Evolutionary conservation across 2,113 vertebrate species (phyloP).

Genomic region (Morone chrysops): DNA sequence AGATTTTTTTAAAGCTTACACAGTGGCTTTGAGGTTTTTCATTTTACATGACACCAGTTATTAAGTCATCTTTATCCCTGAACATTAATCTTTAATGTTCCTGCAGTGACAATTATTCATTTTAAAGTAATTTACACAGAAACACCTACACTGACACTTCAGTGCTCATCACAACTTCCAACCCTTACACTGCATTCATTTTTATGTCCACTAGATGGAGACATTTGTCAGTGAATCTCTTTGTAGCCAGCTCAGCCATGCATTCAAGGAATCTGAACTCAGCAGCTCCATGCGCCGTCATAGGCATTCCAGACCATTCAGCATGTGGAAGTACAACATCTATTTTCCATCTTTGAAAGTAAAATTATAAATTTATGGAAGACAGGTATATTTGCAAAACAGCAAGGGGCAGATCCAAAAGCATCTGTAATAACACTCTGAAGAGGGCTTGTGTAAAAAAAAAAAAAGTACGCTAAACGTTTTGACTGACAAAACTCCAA

Average conservation of each 20-base stretch:
- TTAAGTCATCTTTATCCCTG: background rate
- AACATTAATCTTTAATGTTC: background rate
- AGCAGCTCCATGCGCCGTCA: background rate
- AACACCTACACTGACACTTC: background rate
- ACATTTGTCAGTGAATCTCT: background rate
- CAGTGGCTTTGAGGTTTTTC: background rate
- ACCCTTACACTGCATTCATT: background rate
- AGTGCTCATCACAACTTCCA: background rate
- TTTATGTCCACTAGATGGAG: constrained; percentile 64
- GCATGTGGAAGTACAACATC: constrained; percentile 3
- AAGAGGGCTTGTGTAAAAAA: background rate
- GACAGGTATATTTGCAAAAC: background rate
- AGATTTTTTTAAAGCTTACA: background rate
- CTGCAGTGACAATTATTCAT: too few species aligned
- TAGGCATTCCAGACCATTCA: background rate
- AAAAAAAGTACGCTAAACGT: background rate
- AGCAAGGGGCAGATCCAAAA: background rate
- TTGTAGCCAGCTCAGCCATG: background rate
- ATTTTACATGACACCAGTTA: background rate
- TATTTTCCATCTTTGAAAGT: constrained; percentile 6
- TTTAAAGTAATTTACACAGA: too few species aligned
- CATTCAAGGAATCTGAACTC: background rate
- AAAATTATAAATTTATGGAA: background rate
- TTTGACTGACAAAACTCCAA: background rate
- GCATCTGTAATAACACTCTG: constrained; percentile 10